A percentile compares a stretch with the other conserved stretches of the same genome.
Evolutionary conservation across 1,140 invertebrate species (phyloP).

Genomic region (Arctopsyche grandis): DNA sequence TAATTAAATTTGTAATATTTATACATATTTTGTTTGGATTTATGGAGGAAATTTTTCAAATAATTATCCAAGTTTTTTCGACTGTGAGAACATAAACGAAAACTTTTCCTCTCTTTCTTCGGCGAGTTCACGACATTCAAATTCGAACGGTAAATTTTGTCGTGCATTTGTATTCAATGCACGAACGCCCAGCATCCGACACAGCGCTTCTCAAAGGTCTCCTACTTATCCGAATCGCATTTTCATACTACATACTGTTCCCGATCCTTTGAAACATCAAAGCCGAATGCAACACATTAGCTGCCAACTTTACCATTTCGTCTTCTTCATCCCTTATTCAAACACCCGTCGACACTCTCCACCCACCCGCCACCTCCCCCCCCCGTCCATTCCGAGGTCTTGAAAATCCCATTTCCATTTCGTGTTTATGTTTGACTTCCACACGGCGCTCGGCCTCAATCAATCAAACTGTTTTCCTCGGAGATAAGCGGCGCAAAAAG

Average conservation of each 20-base stretch:
- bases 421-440: slow-evolving; percentile 38
- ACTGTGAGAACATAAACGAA: no score
- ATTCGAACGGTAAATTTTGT: not conserved
- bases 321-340: slow-evolving; percentile 23
- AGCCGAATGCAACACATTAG: slow-evolving; percentile 17
- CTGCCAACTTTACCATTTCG: slow-evolving; percentile 34
- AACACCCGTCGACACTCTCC: slow-evolving; percentile 3
- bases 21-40: no score
- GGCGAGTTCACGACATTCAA: no score
- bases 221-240: not conserved
- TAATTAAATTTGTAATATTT: no score
- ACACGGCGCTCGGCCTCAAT: slow-evolving; percentile 23
- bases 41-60: no score
- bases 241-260: not conserved
- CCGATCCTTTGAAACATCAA: not conserved
- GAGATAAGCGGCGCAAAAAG: slow-evolving; percentile 6
- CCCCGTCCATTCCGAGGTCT: not conserved
- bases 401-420: slow-evolving; percentile 33
- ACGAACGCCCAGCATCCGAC: not conserved
- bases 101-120: no score
- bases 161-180: not conserved
- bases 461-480: slow-evolving; percentile 23
- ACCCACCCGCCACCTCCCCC: not conserved
- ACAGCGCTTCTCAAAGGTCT: not conserved
- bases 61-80: no score